A percentile compares a stretch with the other conserved stretches of the same genome.
phyloP scores from a whole-genome alignment of 2,797 vertebrate species.

The Eurystomus glaucurus region DNA sequence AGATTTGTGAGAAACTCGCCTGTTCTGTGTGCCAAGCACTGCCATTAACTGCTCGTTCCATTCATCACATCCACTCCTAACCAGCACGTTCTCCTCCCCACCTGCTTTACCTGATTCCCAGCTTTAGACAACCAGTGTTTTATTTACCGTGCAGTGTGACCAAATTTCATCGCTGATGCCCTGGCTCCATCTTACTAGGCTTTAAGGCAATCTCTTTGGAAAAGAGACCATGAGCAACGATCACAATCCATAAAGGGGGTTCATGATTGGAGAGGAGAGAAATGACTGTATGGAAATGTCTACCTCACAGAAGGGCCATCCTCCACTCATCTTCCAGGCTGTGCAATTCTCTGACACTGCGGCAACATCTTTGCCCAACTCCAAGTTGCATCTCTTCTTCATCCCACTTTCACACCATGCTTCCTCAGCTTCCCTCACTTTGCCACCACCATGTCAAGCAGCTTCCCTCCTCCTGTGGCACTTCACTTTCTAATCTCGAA shows the following conservation, averaged over 20 bases:
- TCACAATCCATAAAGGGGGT: neutral
- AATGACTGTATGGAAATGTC: neutral
- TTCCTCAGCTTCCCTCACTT: neutral
- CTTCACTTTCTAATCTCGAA: neutral
- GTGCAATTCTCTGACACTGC: neutral
- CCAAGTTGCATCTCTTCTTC: neutral
- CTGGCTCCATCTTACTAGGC: neutral
- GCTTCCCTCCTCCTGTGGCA: neutral
- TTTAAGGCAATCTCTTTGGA: neutral
- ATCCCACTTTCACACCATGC: rapidly evolving
- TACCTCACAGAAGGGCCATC: neutral
- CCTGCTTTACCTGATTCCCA: neutral
- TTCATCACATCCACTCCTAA: neutral
- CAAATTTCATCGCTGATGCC: neutral
- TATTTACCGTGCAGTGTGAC: neutral
- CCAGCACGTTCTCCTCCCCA: neutral
- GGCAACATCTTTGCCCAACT: neutral
- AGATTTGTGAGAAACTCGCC: neutral
- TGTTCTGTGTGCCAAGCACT: neutral
- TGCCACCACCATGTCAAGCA: neutral
- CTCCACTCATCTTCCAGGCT: neutral
- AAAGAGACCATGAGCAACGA: neutral
- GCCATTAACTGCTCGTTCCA: neutral
- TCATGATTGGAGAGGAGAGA: neutral
- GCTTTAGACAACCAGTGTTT: neutral